These are phyloP conservation scores for Alviniconcha marisindica DNA, from an alignment of 1,140 invertebrate genomes.

Conservation along the genomic window DNA sequence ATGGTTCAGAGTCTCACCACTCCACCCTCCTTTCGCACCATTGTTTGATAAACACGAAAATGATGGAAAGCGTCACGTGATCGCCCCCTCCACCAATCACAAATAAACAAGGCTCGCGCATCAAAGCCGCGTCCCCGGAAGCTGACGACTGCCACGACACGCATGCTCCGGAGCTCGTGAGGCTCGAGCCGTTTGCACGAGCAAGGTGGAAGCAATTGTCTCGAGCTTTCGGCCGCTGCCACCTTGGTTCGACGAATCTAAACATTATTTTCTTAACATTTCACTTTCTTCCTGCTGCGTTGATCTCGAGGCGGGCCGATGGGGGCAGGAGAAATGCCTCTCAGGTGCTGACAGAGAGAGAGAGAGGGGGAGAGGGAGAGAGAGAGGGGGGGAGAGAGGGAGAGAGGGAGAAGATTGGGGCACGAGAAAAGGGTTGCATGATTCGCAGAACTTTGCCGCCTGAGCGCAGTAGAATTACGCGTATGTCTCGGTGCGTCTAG, in stretches of 20 bases:
- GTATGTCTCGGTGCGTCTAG: too few species aligned
- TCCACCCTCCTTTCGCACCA: too few species aligned
- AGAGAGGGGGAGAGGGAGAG: too few species aligned
- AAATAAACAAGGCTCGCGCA: constrained; percentile 27
- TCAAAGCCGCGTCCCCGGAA: constrained; percentile 34
- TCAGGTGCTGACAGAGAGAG: constrained; percentile 17
- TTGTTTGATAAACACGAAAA: too few species aligned
- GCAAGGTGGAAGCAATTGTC: constrained; percentile 31
- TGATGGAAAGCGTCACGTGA: constrained; percentile 15
- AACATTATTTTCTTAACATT: constrained; percentile 38
- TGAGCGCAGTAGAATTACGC: too few species aligned
- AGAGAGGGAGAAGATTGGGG: too few species aligned
- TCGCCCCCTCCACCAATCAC: background rate
- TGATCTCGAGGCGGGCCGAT: background rate
- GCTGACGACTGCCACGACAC: constrained; percentile 18
- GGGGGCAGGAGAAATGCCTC: constrained; percentile 1
- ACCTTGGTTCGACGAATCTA: constrained; percentile 5
- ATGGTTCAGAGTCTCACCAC: too few species aligned
- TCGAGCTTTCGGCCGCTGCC: constrained; percentile 20
- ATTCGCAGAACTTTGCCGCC: too few species aligned
- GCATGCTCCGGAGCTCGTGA: background rate
- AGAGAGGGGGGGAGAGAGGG: too few species aligned
- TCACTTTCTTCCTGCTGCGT: constrained; percentile 11
- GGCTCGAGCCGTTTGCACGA: background rate
- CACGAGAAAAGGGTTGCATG: too few species aligned